Evolutionary conservation across 2,797 vertebrate genomes (phyloP).

Genomic region (Amblyopsis hoosieri): DNA sequence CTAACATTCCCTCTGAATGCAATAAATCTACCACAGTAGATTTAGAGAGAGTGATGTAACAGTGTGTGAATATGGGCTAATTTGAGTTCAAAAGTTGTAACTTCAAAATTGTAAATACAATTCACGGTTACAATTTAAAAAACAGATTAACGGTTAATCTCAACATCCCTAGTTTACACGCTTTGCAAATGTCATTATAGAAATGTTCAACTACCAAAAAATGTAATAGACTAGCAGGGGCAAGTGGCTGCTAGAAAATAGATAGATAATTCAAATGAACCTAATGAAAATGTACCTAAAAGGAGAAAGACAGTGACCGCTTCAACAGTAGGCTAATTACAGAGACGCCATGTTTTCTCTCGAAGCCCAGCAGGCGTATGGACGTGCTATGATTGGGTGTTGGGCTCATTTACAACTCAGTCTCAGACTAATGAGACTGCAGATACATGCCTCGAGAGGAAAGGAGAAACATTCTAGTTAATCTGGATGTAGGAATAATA

Average conservation of each 20-base stretch:
- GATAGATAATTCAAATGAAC: not conserved
- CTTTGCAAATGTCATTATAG: not conserved
- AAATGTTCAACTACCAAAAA: not conserved
- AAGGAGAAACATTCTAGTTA: conserved; percentile 20
- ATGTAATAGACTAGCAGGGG: not conserved
- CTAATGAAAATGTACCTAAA: not conserved
- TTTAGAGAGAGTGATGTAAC: too few species aligned
- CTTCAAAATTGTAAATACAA: too few species aligned
- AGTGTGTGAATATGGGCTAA: too few species aligned
- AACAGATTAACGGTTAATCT: too few species aligned
- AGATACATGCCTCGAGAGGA: conserved; percentile 20
- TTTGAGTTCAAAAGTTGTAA: too few species aligned
- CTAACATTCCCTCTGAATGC: too few species aligned
- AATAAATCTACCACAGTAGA: too few species aligned
- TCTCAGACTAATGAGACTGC: conserved; percentile 30
- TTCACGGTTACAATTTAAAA: too few species aligned
- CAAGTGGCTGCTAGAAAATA: not conserved
- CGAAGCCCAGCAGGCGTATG: conserved; percentile 1
- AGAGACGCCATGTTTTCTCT: conserved; percentile 7
- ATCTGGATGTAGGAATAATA: conserved; percentile 39
- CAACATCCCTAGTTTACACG: too few species aligned
- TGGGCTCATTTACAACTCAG: conserved; percentile 10
- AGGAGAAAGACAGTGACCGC: not conserved
- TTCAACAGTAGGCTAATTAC: conserved; percentile 7
- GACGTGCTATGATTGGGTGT: not conserved